A percentile compares a stretch with the other conserved stretches of the same genome.
These are phyloP conservation scores for Hippocampus kuda DNA, from an alignment of 2,797 vertebrate genomes.

Conservation along the genomic window DNA sequence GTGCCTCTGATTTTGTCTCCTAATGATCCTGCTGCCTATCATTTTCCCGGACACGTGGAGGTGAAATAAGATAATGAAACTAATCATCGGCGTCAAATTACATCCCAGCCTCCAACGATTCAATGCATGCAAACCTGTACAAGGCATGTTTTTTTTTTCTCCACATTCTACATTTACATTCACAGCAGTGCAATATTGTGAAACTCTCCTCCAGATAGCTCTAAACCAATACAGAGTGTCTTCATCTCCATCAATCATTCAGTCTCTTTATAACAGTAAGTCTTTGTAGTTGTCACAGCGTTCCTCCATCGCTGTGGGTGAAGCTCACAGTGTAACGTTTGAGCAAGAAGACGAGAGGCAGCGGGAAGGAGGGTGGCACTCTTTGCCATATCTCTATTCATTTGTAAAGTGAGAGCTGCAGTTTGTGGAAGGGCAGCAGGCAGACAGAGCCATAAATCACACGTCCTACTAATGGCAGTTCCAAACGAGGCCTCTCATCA, in stretches of 20 bases:
- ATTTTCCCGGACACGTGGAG: background rate
- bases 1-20: background rate
- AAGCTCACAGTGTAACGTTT: conserved; percentile 14
- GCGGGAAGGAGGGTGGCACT: background rate
- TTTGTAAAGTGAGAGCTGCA: conserved; percentile 29
- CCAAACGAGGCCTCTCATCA: conserved; percentile 80
- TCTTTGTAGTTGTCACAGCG: conserved; percentile 14
- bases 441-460: conserved; percentile 75
- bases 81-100: background rate
- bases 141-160: background rate
- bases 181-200: background rate
- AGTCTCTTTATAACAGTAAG: conserved; percentile 14
- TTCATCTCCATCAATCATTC: conserved; percentile 11
- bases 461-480: conserved; percentile 73
- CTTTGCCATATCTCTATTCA: background rate
- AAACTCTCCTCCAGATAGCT: background rate
- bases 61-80: conserved; percentile 2
- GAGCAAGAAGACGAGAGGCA: conserved; percentile 10
- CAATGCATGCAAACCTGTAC: background rate
- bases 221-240: background rate
- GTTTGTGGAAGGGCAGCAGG: conserved; percentile 36
- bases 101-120: background rate
- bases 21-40: background rate
- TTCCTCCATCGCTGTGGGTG: conserved; percentile 6
- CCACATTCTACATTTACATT: background rate